Evolutionary conservation across 2,888 invertebrate genomes (phyloP), one percentile per base, ranked within the genome.

Genomic region (Mesorhabditis belari): DNA sequence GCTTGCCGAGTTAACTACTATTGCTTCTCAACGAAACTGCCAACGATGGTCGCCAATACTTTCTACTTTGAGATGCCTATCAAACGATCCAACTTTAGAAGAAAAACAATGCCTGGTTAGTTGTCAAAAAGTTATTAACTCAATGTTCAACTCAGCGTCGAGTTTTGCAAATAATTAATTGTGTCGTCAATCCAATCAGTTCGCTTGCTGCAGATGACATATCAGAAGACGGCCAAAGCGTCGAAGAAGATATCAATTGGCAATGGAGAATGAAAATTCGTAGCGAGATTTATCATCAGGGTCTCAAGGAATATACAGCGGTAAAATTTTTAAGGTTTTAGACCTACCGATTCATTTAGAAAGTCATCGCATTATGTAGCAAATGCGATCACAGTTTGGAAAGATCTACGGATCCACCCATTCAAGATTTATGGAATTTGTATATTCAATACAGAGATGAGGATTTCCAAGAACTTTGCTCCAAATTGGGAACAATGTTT

Each of bases 391-490:
- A n/a, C 44, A 35, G n/a, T n/a, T n/a, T n/a, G n/a, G n/a, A n/a
- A n/a, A n/a, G n/a, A n/a, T n/a, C n/a, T n/a, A n/a, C n/a, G n/a
- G n/a, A n/a, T n/a, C n/a, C n/a, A n/a, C n/a, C n/a, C n/a, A n/a
- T n/a, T n/a, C n/a, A n/a, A n/a, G n/a, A n/a, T n/a, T n/a, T n/a
- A 9, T 49, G 29, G 26, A 50, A 35, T 9, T 44, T 52, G 3
- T 64, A 49, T 44, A 25, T 54, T 5, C 23, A 49, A 12, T 26
- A 53, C 35, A 58, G 56, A 26, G 62, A 66, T 50, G 62, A 66
- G 17, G 66, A 66, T 56, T 64, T 64, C 52, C 24, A 64, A n/a
- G 66, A 66, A 28, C 58, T 66, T 3, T 25, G 59, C 29, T 21
- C 25, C 4, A 52, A 57, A 29, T 64, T 66, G 49, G 66, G 60